phyloP scores from a whole-genome alignment of 2,888 invertebrate species.

The Opisthograptis luteolata region DNA sequence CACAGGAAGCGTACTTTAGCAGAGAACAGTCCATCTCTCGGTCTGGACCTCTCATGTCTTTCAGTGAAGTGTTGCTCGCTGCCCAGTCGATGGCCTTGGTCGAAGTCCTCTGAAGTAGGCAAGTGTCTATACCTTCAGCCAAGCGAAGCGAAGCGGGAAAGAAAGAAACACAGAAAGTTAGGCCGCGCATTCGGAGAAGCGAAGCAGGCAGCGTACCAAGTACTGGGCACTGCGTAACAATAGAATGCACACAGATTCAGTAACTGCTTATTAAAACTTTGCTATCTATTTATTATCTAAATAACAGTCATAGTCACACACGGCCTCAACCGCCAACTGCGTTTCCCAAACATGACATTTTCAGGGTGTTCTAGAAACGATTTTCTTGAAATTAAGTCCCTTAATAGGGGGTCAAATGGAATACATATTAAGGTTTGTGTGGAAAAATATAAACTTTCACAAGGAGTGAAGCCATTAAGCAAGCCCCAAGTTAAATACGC shows the following conservation, averaged over 20 bases:
- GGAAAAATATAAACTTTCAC: no score
- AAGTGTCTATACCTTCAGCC: conserved; percentile 88
- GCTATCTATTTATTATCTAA: no score
- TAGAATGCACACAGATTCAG: neutral
- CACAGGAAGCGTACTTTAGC: conserved; percentile 87
- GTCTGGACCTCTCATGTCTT: conserved; percentile 87
- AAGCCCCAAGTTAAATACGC: no score
- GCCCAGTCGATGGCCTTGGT: conserved; percentile 88
- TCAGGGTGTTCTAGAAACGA: no score
- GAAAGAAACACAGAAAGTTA: conserved; percentile 61
- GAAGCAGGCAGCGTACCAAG: neutral
- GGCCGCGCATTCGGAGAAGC: conserved; percentile 7
- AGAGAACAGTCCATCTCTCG: conserved; percentile 87
- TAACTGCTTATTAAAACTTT: no score
- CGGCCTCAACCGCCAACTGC: no score
- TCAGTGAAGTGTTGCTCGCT: conserved; percentile 89
- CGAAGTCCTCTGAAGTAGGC: conserved; percentile 88
- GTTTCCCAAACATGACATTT: no score
- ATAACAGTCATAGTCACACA: no score
- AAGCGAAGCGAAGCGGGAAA: conserved; percentile 77
- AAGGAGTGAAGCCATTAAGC: no score
- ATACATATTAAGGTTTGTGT: no score
- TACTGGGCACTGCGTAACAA: neutral
- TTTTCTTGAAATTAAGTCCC: no score
- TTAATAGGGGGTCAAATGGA: no score